Percentiles rank a stretch among this genome's conserved stretches.
These are phyloP conservation scores for Cosmorhoe ocellata DNA, from an alignment of 2,888 invertebrate species.

Conservation along the genomic window DNA sequence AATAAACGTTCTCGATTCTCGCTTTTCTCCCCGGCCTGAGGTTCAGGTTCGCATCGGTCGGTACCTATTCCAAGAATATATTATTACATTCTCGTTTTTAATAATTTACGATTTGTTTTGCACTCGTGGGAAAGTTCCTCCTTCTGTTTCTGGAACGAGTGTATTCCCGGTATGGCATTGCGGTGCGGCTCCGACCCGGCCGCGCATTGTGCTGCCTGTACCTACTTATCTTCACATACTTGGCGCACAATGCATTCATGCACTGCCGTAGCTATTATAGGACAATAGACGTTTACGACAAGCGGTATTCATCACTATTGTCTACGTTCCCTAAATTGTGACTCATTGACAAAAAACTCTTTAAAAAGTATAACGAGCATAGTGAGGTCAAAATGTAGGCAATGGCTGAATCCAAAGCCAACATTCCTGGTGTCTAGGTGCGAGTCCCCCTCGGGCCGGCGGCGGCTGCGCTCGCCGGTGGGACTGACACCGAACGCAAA, in stretches of 20 bases:
- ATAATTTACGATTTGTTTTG: not conserved
- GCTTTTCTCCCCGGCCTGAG: too few species aligned
- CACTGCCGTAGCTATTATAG: not conserved
- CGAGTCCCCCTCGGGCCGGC: too few species aligned
- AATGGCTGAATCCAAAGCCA: too few species aligned
- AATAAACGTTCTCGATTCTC: too few species aligned
- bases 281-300: conserved; percentile 9
- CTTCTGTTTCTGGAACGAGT: conserved; percentile 12
- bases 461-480: too few species aligned
- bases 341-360: not conserved
- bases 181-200: too few species aligned
- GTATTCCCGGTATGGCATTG: conserved; percentile 10
- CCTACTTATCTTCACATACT: too few species aligned
- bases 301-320: not conserved
- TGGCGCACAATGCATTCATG: not conserved
- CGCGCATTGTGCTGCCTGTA: conserved; percentile 4
- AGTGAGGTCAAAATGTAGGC: too few species aligned
- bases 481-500: too few species aligned
- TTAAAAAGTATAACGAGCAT: too few species aligned
- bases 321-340: not conserved
- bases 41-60: too few species aligned
- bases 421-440: too few species aligned
- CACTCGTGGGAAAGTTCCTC: conserved; percentile 11
- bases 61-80: not conserved
- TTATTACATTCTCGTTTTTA: not conserved